These are phyloP conservation scores for Drosophila triauraria DNA, from an alignment of 1,140 invertebrate genomes.

Conservation along the genomic window DNA sequence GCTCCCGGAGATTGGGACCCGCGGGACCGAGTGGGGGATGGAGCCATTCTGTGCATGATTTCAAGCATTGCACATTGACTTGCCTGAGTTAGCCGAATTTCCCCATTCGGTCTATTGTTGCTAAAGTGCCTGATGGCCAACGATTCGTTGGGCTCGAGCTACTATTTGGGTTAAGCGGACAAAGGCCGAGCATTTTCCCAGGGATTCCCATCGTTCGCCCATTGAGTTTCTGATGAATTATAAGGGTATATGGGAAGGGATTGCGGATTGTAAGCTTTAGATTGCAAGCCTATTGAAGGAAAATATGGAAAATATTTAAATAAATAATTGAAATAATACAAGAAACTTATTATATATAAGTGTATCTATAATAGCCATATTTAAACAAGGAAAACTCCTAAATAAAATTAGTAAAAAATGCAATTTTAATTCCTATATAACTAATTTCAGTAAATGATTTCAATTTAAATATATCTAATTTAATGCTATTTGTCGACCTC, in stretches of 20 bases:
- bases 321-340: background rate
- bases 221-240: constrained; percentile 9
- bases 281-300: background rate
- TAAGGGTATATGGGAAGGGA: background rate
- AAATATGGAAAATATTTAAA: background rate
- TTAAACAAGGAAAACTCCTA: no score
- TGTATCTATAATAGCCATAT: no score
- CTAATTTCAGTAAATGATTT: background rate
- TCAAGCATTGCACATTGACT: constrained; percentile 44
- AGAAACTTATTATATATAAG: background rate
- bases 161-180: constrained; percentile 22
- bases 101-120: constrained; percentile 31
- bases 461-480: background rate
- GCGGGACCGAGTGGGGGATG: background rate
- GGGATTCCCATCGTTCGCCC: background rate
- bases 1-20: constrained; percentile 15
- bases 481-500: background rate
- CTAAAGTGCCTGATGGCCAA: constrained; percentile 41
- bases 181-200: constrained; percentile 10
- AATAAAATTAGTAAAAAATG: background rate
- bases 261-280: background rate
- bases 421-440: no score
- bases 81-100: constrained; percentile 13
- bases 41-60: constrained; percentile 35
- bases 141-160: constrained; percentile 35